Percentiles rank a stretch among this genome's conserved stretches.
Evolutionary conservation across 2,113 vertebrate species (phyloP).

Genomic region (Strix uralensis): DNA sequence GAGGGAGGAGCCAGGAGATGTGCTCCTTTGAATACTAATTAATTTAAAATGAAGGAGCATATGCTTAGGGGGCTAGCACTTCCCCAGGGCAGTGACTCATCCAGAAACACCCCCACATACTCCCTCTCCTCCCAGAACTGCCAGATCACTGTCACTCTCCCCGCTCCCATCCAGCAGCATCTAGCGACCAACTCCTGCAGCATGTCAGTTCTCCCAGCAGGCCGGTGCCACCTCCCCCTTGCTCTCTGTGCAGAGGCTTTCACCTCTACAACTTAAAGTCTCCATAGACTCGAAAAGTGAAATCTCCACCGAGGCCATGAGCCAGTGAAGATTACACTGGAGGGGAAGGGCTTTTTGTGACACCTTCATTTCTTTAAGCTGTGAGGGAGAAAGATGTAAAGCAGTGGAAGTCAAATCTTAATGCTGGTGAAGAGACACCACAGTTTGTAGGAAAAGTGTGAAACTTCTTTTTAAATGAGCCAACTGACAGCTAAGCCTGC

Average conservation of each 20-base stretch:
- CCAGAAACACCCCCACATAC: conserved; percentile 3
- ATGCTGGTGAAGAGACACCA: not conserved
- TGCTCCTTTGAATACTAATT: conserved; percentile 30
- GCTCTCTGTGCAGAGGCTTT: not conserved
- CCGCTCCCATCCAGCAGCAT: not conserved
- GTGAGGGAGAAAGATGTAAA: not conserved
- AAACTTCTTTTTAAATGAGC: not conserved
- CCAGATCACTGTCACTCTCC: conserved; percentile 8
- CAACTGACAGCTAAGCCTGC: not conserved
- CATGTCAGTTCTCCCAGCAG: not conserved
- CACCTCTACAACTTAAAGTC: not conserved
- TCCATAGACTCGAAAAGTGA: not conserved
- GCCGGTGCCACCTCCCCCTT: not conserved
- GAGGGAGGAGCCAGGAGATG: conserved; percentile 40
- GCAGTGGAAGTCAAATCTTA: not conserved
- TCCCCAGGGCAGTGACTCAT: conserved; percentile 53
- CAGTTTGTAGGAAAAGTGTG: not conserved
- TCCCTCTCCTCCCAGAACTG: conserved; percentile 22
- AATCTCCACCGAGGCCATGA: not conserved
- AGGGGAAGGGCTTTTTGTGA: not conserved
- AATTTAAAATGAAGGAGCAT: conserved; percentile 39
- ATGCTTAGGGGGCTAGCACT: conserved; percentile 31
- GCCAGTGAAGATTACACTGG: not conserved
- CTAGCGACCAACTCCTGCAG: not conserved
- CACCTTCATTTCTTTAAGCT: not conserved